phyloP scores from a whole-genome alignment of 2,113 vertebrate species.

The Phoxinus phoxinus region DNA sequence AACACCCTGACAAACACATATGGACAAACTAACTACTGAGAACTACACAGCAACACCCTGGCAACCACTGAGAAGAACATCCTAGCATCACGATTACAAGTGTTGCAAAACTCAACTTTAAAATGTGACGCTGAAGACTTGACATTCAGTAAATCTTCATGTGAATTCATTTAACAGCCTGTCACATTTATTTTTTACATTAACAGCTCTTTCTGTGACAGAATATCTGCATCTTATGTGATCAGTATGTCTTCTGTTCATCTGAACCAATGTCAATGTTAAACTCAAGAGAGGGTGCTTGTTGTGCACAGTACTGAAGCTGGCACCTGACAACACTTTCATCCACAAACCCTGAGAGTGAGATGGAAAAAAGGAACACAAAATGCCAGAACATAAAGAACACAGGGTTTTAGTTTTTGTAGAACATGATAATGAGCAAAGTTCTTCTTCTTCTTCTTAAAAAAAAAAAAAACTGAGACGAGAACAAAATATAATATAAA shows the following conservation, averaged over 20 bases:
- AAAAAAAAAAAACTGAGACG: neutral
- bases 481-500: neutral
- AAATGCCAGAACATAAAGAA: neutral
- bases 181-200: neutral
- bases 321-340: neutral
- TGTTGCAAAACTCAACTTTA: too few species aligned
- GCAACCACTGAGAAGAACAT: too few species aligned
- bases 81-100: too few species aligned
- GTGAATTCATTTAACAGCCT: neutral
- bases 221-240: neutral
- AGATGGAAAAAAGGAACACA: neutral
- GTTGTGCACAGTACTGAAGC: neutral
- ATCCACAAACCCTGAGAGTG: neutral
- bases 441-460: too few species aligned
- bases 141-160: neutral
- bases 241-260: neutral
- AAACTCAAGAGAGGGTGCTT: neutral
- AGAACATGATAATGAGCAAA: neutral
- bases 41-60: too few species aligned
- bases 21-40: too few species aligned
- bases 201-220: slow-evolving; percentile 8
- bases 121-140: too few species aligned
- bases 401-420: neutral
- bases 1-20: too few species aligned
- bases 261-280: neutral